Conservation (phyloP, 2,113 vertebrate species). For the Seriola quinqueradiata region DNA sequence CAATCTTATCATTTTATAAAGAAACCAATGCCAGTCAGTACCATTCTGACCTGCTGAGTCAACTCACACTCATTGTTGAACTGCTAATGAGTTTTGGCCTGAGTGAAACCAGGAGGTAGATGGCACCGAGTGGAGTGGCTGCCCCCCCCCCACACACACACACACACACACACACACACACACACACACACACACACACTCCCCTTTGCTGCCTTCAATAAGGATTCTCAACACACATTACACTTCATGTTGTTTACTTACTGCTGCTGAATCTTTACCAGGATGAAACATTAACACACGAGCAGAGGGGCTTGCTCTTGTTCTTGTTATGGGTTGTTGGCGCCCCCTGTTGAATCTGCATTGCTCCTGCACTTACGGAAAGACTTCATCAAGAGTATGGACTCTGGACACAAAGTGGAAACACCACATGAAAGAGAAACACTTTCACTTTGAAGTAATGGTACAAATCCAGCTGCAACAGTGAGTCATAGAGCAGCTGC, state of each 20-base stretch:
- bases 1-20: conserved; percentile 38
- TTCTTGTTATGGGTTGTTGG: conserved; percentile 15
- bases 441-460: conserved; percentile 46
- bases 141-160: neutral
- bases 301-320: neutral
- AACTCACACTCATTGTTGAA: conserved; percentile 60
- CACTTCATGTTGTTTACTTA: neutral
- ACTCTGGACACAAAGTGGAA: conserved; percentile 2
- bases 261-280: neutral
- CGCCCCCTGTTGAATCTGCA: conserved; percentile 45
- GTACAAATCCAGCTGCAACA: conserved; percentile 37
- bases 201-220: neutral
- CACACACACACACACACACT: neutral
- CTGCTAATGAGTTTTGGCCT: conserved; percentile 52
- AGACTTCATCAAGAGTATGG: neutral
- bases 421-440: conserved; percentile 43
- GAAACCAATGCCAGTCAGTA: conserved; percentile 7
- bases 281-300: neutral
- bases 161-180: neutral
- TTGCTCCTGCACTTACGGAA: neutral
- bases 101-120: conserved; percentile 43
- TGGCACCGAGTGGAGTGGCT: conserved; percentile 29
- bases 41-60: conserved; percentile 70
- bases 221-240: neutral
- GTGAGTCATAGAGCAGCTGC: conserved; percentile 4